These are phyloP conservation scores for Chlorocebus sabaeus DNA, from an alignment of 2,113 vertebrate species.

Conservation along the genomic window DNA sequence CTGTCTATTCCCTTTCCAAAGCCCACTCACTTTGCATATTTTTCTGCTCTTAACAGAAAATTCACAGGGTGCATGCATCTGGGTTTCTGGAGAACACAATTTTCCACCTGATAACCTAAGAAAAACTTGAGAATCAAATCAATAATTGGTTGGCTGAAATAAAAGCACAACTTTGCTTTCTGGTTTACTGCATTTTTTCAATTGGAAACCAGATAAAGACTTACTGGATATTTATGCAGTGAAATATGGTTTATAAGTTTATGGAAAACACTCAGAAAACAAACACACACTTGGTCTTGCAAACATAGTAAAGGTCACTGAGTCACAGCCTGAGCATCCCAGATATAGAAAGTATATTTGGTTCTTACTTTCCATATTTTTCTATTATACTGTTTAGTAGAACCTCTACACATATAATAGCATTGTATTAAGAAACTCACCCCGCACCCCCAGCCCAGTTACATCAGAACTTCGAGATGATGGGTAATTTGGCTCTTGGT, in stretches of 20 bases:
- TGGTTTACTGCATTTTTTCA: constrained; percentile 18
- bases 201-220: constrained; percentile 73
- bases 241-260: constrained; percentile 69
- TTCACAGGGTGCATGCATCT: neutral
- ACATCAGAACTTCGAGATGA: neutral
- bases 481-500: neutral
- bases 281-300: neutral
- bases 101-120: neutral
- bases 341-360: constrained; percentile 58
- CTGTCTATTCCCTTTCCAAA: neutral
- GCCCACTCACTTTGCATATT: neutral
- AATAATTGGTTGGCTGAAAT: constrained; percentile 27
- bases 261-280: constrained; percentile 34
- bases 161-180: constrained; percentile 51
- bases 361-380: constrained; percentile 35
- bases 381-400: constrained; percentile 24
- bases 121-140: constrained; percentile 55
- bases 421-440: neutral
- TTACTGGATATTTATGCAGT: constrained; percentile 65
- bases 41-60: neutral
- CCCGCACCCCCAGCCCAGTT: neutral
- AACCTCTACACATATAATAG: constrained; percentile 19
- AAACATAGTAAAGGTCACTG: constrained; percentile 29
- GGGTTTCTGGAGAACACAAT: neutral
- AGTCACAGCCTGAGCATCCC: constrained; percentile 32